Percentiles rank a stretch among this genome's conserved stretches.
phyloP scores from a whole-genome alignment of 2,888 invertebrate genomes.

The Thalpophila matura region DNA sequence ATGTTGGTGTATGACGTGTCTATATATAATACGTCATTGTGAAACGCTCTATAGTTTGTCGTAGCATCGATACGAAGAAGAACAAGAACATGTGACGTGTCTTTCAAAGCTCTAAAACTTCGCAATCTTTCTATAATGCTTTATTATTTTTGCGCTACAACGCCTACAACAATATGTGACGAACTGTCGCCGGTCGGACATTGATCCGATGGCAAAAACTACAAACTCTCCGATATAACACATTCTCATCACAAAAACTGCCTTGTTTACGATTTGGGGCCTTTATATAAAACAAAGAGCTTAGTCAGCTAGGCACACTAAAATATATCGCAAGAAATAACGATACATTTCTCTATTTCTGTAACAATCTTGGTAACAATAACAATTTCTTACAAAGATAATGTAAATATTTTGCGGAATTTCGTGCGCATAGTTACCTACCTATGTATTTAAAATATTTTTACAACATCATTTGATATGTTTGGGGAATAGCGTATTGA shows the following conservation, averaged over 20 bases:
- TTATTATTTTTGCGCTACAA: no score
- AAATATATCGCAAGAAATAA: slow-evolving; percentile 14
- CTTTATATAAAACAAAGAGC: slow-evolving; percentile 3
- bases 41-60: no score
- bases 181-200: no score
- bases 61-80: no score
- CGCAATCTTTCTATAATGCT: no score
- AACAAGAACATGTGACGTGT: not conserved
- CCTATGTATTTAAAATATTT: slow-evolving; percentile 1
- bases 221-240: not conserved
- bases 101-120: not conserved
- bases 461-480: no score
- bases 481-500: no score
- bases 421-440: slow-evolving; percentile 1
- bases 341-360: slow-evolving; percentile 2
- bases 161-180: no score
- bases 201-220: not conserved
- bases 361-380: slow-evolving; percentile 9
- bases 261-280: slow-evolving; percentile 20
- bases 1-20: no score
- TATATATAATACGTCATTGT: no score
- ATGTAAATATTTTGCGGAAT: slow-evolving; percentile 30
- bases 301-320: not conserved
- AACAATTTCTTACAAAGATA: slow-evolving; percentile 22
- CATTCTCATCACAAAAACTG: slow-evolving; percentile 26